Base-by-base conservation (phyloP, 2,797 vertebrate genomes). In the Urophycis tenuis region DNA sequence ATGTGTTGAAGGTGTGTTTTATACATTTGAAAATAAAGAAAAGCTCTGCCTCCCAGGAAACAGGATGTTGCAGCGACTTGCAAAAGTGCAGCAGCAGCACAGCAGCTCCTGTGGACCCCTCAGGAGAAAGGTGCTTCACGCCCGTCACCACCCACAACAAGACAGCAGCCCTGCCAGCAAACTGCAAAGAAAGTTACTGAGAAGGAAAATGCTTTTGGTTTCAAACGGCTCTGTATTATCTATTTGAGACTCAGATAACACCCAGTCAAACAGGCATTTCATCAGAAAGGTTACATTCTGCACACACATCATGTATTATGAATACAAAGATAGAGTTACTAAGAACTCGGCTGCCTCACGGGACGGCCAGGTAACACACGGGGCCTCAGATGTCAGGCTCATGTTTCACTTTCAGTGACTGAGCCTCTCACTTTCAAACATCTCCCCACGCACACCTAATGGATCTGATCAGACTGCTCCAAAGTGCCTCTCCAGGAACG, bases 341-440 rank as follows among this genome's bases (percentile, higher is more conserved):
- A 77, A 87, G 87, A 88, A 85, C 82, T 79, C 85, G 84, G 79
- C 32, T 82, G 79, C 74, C 82, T 83, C 88, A 85, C 84, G 30
- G 49, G 75, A 86, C 82, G 72, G 15, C 72, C 81, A 74, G 60
- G 12, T 11, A 67, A 67, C 60, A 67, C 45, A 53, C 25, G 69
- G 82, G 83, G 91, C 84, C 79, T 94, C 90, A 49, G 74, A 80
- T 94, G 93, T 84, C 92, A 7, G 85, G 87, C 82, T 90, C 86
- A 67, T 74, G 84, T 92, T 93, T 92, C 93, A 91, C 91, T 93
- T 90, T 93, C 88, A 87, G 81, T 82, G 81, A 87, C 87, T 79
- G 77, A 84, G 74, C 82, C 85, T 90, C 83, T 92, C 84, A 83
- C 82, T 90, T 90, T 91, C 90, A 25, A 67, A 67, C 60, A 67